Base-by-base conservation (phyloP, 2,113 vertebrate species). In the Tragelaphus strepsiceros region DNA sequence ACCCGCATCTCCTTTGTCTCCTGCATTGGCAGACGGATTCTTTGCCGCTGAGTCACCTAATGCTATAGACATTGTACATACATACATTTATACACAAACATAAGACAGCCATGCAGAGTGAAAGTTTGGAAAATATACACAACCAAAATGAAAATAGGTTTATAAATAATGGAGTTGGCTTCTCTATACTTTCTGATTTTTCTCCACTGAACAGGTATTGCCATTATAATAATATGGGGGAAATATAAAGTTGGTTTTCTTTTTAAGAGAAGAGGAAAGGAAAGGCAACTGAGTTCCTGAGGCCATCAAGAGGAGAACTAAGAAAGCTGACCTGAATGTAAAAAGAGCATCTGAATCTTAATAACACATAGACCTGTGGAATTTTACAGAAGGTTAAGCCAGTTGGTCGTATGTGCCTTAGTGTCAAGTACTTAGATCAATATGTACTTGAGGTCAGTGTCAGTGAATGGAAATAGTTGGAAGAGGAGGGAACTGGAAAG, bases 401-500 rank as follows among this genome's bases (percentile, higher is more conserved):
- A 81, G 30, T 6, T 56, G 96, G 92, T 91, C 26, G 1, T 10
- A 7, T 24, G 84, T 84, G 87, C 21, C 64, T 64, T 39, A 5
- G 53, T 84, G 97, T 95, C 92, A 82, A 83, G 82, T 78, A 26
- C 17, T 85, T 22, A 46, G 62, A 97, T 97, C 97, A 92, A 94
- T 96, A 84, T 14, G 81, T 85, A 53, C 61, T 46, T 56, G 95
- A 96, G 81, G 90, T 96, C 97, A 93, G 14, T 90, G 81, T 90
- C 90, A 82, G 59, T n/a, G 56, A 88, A 53, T 49, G 54, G 54
- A 96, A 97, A 97, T 94, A 59, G 59, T 54, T 62, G 56, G 67
- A 51, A 82, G 80, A 77, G 28, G 51, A 82, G 22, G 43, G 30
- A 77, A 39, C 4, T 32, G 7, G 24, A 59, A 71, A 28, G 17